phyloP scores from a whole-genome alignment of 2,888 invertebrate species.

The Apoda limacodes region DNA sequence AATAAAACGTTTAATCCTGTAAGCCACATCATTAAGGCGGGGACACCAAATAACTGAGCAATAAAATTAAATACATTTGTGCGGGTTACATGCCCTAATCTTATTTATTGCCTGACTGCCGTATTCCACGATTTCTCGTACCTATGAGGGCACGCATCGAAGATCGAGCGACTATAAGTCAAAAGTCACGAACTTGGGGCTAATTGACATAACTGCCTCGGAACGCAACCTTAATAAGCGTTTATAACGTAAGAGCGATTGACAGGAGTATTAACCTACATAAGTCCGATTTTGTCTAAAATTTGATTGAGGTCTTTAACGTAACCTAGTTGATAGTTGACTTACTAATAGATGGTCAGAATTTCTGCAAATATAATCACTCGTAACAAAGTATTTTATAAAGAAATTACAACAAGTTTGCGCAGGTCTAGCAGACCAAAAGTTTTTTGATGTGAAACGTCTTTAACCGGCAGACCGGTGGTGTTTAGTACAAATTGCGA shows the following conservation, averaged over 20 bases:
- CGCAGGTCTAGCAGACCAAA: too few species aligned
- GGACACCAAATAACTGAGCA: conserved; percentile 8
- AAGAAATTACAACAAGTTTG: too few species aligned
- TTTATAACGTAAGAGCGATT: conserved; percentile 56
- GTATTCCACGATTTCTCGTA: conserved; percentile 38
- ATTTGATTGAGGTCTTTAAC: too few species aligned
- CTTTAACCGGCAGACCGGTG: too few species aligned
- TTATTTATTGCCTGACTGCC: conserved; percentile 36
- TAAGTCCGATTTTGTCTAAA: too few species aligned
- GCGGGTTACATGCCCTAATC: conserved; percentile 38
- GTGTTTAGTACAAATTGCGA: too few species aligned
- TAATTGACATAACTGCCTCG: conserved; percentile 61
- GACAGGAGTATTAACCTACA: conserved; percentile 65
- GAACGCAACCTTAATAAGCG: conserved; percentile 53
- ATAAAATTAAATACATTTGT: conserved; percentile 13
- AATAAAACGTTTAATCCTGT: not conserved
- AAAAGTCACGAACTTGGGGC: conserved; percentile 60
- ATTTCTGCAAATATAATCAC: too few species aligned
- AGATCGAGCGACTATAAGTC: conserved; percentile 61
- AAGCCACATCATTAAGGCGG: conserved; percentile 2
- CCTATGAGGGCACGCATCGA: conserved; percentile 41
- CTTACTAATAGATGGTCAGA: too few species aligned
- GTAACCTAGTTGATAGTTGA: too few species aligned
- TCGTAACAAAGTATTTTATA: too few species aligned
- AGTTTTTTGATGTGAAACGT: too few species aligned